These are phyloP conservation scores for Zophobas morio DNA, from an alignment of 1,140 invertebrate species.

Conservation along the genomic window DNA sequence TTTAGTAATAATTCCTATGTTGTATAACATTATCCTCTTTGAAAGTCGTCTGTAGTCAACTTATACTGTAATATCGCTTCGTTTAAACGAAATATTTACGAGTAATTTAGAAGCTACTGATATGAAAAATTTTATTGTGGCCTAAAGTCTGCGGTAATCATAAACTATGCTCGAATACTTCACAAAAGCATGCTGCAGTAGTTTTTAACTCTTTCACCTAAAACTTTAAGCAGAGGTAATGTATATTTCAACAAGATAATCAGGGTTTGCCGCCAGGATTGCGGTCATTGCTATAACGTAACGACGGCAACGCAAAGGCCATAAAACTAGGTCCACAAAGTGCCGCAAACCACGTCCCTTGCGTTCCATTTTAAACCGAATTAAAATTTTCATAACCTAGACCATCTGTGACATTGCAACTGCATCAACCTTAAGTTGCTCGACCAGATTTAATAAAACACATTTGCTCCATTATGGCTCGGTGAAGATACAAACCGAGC, in stretches of 20 bases:
- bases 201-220: neutral
- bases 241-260: constrained; percentile 2
- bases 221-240: neutral
- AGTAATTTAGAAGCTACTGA: too few species aligned
- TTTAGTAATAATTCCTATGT: too few species aligned
- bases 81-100: too few species aligned
- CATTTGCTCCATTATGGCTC: neutral
- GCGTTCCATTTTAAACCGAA: neutral
- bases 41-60: too few species aligned
- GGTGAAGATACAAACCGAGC: neutral
- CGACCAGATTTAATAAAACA: constrained; percentile 2
- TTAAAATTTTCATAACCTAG: constrained; percentile 9
- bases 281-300: neutral
- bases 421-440: neutral
- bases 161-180: too few species aligned
- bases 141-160: too few species aligned
- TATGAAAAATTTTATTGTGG: too few species aligned
- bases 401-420: neutral
- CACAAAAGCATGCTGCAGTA: too few species aligned
- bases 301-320: neutral
- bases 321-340: constrained; percentile 19
- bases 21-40: too few species aligned
- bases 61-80: too few species aligned
- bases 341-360: constrained; percentile 2
- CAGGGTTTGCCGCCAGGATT: constrained; percentile 1